A percentile compares a stretch with the other conserved stretches of the same genome.
Evolutionary conservation across 2,113 vertebrate species (phyloP).

Genomic region (Pseudonaja textilis): DNA sequence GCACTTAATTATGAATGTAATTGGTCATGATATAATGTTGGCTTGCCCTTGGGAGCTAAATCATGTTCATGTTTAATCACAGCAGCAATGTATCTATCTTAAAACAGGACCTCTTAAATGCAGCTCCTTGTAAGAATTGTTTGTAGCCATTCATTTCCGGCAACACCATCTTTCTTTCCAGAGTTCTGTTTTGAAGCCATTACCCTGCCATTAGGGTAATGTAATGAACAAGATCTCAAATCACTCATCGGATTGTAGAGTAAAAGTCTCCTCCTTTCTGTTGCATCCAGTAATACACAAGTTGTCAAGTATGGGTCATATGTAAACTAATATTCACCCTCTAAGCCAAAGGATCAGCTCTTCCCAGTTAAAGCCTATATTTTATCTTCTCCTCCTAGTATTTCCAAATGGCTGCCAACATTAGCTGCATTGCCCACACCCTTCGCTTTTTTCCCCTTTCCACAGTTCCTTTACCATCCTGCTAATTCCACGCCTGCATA

Average conservation of each 20-base stretch:
- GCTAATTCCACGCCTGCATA: background rate
- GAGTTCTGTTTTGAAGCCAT: background rate
- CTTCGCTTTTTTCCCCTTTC: background rate
- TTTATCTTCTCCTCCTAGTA: conserved; percentile 41
- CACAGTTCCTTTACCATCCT: background rate
- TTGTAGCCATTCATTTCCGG: background rate
- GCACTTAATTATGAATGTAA: background rate
- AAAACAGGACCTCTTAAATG: background rate
- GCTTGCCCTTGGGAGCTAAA: background rate
- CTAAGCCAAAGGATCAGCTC: conserved; percentile 34
- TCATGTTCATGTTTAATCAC: background rate
- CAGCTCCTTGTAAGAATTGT: background rate
- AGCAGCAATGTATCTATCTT: background rate
- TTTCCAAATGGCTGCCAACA: conserved; percentile 45
- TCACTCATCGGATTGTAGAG: conserved; percentile 12
- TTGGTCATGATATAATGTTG: background rate
- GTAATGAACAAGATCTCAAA: conserved; percentile 27
- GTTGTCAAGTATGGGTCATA: conserved; percentile 37
- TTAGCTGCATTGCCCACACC: conserved; percentile 33
- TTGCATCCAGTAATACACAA: conserved; percentile 28
- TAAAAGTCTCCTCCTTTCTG: background rate
- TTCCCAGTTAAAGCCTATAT: conserved; percentile 37
- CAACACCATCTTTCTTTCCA: background rate
- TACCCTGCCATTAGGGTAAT: background rate
- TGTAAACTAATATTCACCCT: conserved; percentile 33